Evolutionary conservation across 2,113 vertebrate species (phyloP), one percentile per base, ranked within the genome.

Genomic region (Hiodon tergisus): DNA sequence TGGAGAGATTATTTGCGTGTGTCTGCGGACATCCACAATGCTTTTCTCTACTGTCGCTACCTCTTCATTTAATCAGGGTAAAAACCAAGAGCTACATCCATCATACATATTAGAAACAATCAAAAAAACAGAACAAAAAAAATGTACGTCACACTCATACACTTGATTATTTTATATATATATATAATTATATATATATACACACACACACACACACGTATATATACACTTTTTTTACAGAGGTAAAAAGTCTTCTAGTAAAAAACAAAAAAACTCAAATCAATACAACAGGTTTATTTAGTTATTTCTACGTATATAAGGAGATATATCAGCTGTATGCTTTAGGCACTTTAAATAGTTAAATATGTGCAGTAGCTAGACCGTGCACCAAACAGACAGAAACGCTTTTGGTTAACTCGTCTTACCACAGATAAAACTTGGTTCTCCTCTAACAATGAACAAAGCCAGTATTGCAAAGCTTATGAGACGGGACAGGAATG

Each of bases 21-120:
- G n/a, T n/a, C n/a, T n/a, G n/a, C n/a, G n/a, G n/a, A n/a, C n/a
- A n/a, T n/a, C n/a, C n/a, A n/a, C n/a, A n/a, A n/a, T n/a, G n/a
- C n/a, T n/a, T n/a, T n/a, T n/a, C n/a, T n/a, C n/a, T n/a, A n/a
- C n/a, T n/a, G n/a, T n/a, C n/a, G n/a, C n/a, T n/a, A n/a, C n/a
- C n/a, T n/a, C n/a, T n/a, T n/a, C n/a, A n/a, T n/a, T n/a, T n/a
- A n/a, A n/a, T n/a, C n/a, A n/a, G n/a, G n/a, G n/a, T n/a, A n/a
- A 74, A 94, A 93, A 91, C 90, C 92, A 92, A 92, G 86, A 91
- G 89, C 90, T 93, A 93, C 89, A 89, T 90, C 88, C 89, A 92
- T 93, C 92, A 91, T 94, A 94, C 91, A 93, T 92, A 93, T 94
- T 94, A 94, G 93, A 95, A 94, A 95, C 91, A 90, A 94, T 94